phyloP scores from a whole-genome alignment of 2,888 invertebrate species.

The Melitaea athalia region DNA sequence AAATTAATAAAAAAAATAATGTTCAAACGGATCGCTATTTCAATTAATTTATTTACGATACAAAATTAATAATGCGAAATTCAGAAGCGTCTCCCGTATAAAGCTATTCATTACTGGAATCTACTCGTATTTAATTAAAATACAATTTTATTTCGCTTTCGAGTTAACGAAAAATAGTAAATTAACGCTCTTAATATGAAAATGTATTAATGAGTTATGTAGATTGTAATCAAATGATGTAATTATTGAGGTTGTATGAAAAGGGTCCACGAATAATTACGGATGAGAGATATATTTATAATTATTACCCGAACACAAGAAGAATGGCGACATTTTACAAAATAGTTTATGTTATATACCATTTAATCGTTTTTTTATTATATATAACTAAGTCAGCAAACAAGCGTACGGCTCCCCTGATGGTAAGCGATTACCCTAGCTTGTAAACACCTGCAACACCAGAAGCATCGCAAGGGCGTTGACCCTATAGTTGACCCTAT shows the following conservation, averaged over 20 bases:
- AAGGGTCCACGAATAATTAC: neutral
- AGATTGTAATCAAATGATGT: neutral
- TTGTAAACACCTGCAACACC: no score
- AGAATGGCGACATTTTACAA: no score
- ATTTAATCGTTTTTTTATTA: no score
- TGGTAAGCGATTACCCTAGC: no score
- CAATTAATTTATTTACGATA: conserved; percentile 5
- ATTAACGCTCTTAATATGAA: neutral
- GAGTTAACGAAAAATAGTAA: neutral
- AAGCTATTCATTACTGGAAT: conserved; percentile 14
- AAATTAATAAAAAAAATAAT: neutral
- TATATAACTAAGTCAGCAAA: no score
- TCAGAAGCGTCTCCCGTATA: conserved; percentile 12
- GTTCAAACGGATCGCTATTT: neutral
- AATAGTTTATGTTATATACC: no score
- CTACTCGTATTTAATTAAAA: conserved; percentile 10
- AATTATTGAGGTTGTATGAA: neutral
- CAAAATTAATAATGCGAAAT: conserved; percentile 18
- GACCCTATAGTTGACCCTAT: no score
- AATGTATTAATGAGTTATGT: neutral
- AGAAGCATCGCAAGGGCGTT: no score
- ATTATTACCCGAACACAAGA: neutral
- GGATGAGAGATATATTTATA: neutral
- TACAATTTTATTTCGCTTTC: conserved; percentile 2
- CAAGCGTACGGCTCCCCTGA: no score